A percentile compares a stretch with the other conserved stretches of the same genome.
phyloP scores from a whole-genome alignment of 2,888 invertebrate genomes.

The Metacarcinus magister region DNA sequence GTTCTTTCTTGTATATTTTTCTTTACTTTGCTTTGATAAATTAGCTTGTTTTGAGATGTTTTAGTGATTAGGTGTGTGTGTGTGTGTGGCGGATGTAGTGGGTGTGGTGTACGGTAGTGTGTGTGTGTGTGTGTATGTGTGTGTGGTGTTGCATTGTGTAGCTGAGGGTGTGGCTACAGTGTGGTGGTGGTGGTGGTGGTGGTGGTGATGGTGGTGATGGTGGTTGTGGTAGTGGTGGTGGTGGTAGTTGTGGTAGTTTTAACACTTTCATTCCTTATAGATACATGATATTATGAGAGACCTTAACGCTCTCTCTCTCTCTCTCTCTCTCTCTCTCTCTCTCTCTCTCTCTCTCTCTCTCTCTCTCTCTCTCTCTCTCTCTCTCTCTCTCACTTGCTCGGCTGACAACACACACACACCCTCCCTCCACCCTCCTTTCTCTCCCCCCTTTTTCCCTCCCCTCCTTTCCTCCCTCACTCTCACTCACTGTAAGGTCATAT shows the following conservation, averaged over 20 bases:
- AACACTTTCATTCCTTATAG: neutral
- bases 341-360: neutral
- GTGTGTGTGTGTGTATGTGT: too few species aligned
- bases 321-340: neutral
- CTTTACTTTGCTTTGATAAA: too few species aligned
- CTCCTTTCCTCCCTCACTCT: neutral
- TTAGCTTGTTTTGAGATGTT: too few species aligned
- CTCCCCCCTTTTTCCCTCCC: neutral
- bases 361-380: neutral
- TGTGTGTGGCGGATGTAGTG: too few species aligned
- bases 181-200: neutral
- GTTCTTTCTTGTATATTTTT: too few species aligned
- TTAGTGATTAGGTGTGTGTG: too few species aligned
- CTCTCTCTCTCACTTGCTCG: neutral
- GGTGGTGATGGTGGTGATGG: neutral
- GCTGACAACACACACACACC: neutral
- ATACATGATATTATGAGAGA: neutral
- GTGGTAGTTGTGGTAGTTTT: neutral
- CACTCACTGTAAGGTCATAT: neutral
- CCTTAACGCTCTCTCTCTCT: slow-evolving; percentile 40
- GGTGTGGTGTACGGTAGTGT: too few species aligned
- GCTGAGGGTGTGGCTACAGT: too few species aligned
- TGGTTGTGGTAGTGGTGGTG: too few species aligned
- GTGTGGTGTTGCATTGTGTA: too few species aligned
- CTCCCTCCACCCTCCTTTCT: too few species aligned